Base-by-base conservation (phyloP, 2,797 vertebrate species). In the Lacerta bilineata region DNA sequence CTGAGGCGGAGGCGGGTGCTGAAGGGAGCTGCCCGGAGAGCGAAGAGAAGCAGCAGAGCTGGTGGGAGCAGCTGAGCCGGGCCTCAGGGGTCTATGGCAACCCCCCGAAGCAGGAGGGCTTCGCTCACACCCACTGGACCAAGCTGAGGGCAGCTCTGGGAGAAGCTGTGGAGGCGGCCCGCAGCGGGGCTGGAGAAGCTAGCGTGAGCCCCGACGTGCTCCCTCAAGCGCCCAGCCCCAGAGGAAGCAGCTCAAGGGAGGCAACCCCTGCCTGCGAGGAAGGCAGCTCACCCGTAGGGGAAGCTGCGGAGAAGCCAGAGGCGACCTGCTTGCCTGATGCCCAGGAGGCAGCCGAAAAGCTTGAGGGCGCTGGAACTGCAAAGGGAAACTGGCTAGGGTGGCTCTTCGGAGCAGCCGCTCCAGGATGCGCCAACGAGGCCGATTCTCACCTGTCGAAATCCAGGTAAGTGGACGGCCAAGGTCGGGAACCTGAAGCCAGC, bases 11-110 rank as follows among this genome's bases (percentile, higher is more conserved):
- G 88, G 43, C 11, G 0, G 1, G 8, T 0, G 20, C 27, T 27
- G 66, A 23, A 33, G 23, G 8, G 0, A 72, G 11, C 2, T 0
- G 76, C 4, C 85, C 0, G 79, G 91, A 43, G 0, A 3, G 83
- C 0, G 27, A 78, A 18, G 41, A 83, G 20, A 86, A 83, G 17
- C 55, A 69, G 3, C 2, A 87, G 0, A 93, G 94, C 90, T 97
- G 96, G 96, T 98, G 96, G 96, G 96, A 89, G 23, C 96, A 96
- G 91, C 95, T 97, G 85, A 95, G 95, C 83, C 95, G 94, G 92
- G 94, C 95, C 10, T 96, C 97, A 33, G 83, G 93, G 74, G 75
- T 96, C 91, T 97, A 96, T 0, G 18, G 92, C 0, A 92, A 93
- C 0, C 90, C 94, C 10, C 85, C 95, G 72, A 96, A 92, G 11